phyloP scores from a whole-genome alignment of 2,113 vertebrate species.

The Phodopus roborovskii region DNA sequence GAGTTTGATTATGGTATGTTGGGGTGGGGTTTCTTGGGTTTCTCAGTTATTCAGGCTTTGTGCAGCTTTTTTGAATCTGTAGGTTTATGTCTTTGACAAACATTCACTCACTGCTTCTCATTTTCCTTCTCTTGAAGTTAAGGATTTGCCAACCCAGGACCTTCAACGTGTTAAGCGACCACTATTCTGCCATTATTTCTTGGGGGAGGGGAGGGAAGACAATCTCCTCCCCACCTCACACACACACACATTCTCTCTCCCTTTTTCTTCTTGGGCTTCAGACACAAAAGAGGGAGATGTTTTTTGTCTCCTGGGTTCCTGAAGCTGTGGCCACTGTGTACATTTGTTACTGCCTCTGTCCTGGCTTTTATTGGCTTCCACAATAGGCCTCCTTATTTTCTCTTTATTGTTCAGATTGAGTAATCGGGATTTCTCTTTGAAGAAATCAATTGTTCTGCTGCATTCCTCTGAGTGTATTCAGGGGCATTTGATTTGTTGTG shows the following conservation, averaged over 20 bases:
- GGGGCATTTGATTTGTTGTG: not conserved
- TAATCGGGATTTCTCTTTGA: not conserved
- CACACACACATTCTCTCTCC: too few species aligned
- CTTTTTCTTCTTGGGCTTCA: not conserved
- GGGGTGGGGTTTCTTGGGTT: not conserved
- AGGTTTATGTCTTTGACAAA: constrained; percentile 15
- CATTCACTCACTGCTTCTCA: not conserved
- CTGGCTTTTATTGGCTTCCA: not conserved
- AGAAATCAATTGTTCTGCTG: not conserved
- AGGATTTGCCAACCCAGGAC: not conserved
- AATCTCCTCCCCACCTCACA: not conserved
- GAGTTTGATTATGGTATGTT: not conserved
- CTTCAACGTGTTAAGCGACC: too few species aligned
- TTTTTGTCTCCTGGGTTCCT: not conserved
- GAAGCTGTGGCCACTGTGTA: not conserved
- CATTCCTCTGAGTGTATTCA: not conserved
- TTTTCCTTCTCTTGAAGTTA: not conserved
- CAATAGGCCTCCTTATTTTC: not conserved
- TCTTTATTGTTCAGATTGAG: not conserved
- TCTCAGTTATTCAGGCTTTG: not conserved
- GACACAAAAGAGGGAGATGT: not conserved
- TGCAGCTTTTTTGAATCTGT: not conserved
- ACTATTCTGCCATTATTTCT: not conserved
- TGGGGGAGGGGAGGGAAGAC: not conserved
- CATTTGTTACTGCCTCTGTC: not conserved